Percentiles rank a stretch among this genome's conserved stretches.
These are phyloP conservation scores for Troglohyphantes excavatus DNA, from an alignment of 2,888 invertebrate genomes.

Conservation along the genomic window DNA sequence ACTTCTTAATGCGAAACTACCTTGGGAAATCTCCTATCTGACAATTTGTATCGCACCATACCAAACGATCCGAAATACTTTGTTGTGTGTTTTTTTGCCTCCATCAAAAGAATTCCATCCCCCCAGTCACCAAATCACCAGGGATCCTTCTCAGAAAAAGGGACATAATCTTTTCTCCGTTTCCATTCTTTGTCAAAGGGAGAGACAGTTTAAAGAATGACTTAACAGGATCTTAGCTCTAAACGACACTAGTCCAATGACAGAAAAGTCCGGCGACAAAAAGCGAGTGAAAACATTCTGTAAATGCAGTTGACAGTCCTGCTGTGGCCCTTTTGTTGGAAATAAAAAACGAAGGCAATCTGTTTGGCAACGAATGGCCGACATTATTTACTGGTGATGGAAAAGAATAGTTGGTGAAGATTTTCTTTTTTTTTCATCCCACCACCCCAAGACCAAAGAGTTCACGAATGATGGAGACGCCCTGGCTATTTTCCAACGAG, in stretches of 20 bases:
- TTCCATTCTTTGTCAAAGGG: not conserved
- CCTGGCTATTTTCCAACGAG: conserved; percentile 62
- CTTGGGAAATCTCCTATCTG: too few relatives aligned
- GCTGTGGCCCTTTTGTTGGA: conserved; percentile 25
- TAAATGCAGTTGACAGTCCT: conserved; percentile 59
- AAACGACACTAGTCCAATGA: not conserved
- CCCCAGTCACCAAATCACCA: too few relatives aligned
- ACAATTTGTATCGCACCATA: too few relatives aligned
- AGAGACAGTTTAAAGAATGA: not conserved
- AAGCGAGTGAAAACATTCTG: conserved; percentile 48
- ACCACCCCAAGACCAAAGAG: conserved; percentile 33
- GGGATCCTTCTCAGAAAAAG: not conserved
- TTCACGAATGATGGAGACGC: conserved; percentile 60
- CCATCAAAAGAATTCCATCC: too few relatives aligned
- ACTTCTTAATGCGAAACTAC: too few relatives aligned
- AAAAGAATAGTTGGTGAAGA: conserved; percentile 41
- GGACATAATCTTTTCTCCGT: not conserved
- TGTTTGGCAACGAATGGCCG: conserved; percentile 53
- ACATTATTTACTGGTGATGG: conserved; percentile 59
- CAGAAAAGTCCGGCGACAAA: not conserved
- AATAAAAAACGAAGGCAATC: conserved; percentile 5
- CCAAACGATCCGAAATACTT: too few relatives aligned
- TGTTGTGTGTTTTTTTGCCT: too few relatives aligned
- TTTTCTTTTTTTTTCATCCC: not conserved
- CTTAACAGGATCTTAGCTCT: not conserved